phyloP scores from a whole-genome alignment of 2,888 invertebrate genomes.

The Anorthoa munda region DNA sequence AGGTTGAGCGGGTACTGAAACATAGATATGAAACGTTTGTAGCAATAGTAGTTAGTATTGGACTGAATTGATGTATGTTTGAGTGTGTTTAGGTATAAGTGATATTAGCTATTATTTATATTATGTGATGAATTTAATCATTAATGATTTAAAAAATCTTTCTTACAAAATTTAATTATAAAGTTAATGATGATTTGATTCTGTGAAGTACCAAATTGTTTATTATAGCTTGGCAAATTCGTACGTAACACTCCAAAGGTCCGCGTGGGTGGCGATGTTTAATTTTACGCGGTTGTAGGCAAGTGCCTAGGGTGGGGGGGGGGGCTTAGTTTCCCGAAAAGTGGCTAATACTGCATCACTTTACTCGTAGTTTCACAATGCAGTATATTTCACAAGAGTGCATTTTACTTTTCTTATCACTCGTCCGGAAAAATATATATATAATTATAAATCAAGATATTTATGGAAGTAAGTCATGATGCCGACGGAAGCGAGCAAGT shows the following conservation, averaged over 20 bases:
- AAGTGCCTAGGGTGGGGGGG: no score
- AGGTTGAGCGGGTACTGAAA: background rate
- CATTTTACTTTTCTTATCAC: background rate
- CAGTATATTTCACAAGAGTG: background rate
- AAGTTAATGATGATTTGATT: conserved; percentile 1
- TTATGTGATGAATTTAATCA: conserved; percentile 16
- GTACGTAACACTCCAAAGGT: no score
- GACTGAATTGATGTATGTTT: conserved; percentile 66
- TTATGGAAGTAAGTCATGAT: no score
- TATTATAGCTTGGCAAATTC: background rate
- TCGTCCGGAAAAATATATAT: background rate
- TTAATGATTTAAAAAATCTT: conserved; percentile 3
- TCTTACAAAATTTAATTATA: conserved; percentile 12
- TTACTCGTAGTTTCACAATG: background rate
- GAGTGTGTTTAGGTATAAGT: conserved; percentile 43
- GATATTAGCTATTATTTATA: conserved; percentile 13
- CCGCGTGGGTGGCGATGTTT: no score
- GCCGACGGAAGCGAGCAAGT: no score
- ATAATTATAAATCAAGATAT: background rate
- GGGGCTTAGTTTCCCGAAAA: background rate
- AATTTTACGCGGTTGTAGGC: no score
- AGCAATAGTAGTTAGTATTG: conserved; percentile 42
- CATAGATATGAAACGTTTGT: no score
- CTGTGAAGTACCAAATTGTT: conserved; percentile 3
- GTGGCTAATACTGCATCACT: no score